Base-by-base conservation (phyloP, 2,113 vertebrate genomes). In the Murina feae region DNA sequence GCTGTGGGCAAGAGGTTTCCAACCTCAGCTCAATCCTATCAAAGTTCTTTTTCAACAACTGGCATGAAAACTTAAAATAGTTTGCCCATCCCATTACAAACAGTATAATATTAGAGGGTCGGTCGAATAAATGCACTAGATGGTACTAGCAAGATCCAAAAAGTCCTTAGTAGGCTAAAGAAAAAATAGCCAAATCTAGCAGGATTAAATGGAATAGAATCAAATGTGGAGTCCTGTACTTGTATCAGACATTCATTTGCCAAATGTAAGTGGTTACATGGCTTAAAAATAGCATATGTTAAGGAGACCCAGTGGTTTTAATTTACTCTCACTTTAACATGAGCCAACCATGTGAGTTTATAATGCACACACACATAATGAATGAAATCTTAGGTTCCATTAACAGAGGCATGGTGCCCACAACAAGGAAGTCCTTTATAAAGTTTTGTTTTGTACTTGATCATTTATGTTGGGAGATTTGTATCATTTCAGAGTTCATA, bases 361-460 rank as follows among this genome's bases (percentile, higher is more conserved):
- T 13, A 88, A 42, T 74, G 79, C 21, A 35, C 23, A 90, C 12
- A 83, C 71, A 60, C 13, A 14, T 68, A 86, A 94, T 93, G 47
- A 89, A 94, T 93, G 42, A 89, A 95, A 55, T 60, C 32, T 86
- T 81, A 47, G 28, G 4, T 55, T 90, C 83, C 18, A 37, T 90
- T 93, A 85, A 53, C 82, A 93, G 17, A 88, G 53, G 23, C 60
- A 65, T 88, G 39, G 16, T 95, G 28, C 79, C 81, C 42, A 92
- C 47, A 84, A 87, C 44, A 96, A 91, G 68, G 51, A 94, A 90
- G 10, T 76, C 11, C 72, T 80, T 92, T 32, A 35, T 72, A 55
- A 89, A 91, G 11, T 68, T 93, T 96, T 93, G 49, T 95, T 95
- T 44, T 74, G 58, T 95, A 65, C 30, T 90, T 87, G 39, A 76